These are phyloP conservation scores for Molossus alvarezi DNA, from an alignment of 2,797 vertebrate genomes.

Conservation along the genomic window DNA sequence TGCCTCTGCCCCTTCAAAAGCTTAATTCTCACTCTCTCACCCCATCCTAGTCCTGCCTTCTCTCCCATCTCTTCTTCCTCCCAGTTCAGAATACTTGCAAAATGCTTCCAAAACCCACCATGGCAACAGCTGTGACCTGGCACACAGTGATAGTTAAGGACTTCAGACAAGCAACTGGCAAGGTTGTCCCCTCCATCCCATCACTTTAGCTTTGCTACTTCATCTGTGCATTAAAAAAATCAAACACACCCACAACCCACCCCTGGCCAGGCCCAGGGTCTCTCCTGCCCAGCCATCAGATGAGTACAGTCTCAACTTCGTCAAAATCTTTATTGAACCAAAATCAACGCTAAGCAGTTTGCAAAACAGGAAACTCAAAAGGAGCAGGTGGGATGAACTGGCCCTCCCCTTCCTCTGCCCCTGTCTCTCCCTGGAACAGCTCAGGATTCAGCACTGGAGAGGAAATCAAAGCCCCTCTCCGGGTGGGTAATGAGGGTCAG, in stretches of 20 bases:
- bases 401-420: not conserved
- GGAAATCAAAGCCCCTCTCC: not conserved
- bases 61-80: not conserved
- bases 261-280: not conserved
- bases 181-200: not conserved
- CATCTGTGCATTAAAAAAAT: not conserved
- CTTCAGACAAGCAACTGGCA: not conserved
- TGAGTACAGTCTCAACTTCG: conserved; percentile 51
- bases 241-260: not conserved
- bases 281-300: conserved; percentile 41
- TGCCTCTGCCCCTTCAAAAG: not conserved
- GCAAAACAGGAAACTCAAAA: conserved; percentile 43
- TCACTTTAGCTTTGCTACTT: not conserved
- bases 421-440: not conserved
- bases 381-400: not conserved
- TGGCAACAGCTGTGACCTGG: not conserved
- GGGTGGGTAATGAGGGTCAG: not conserved
- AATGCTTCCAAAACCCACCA: conserved; percentile 41
- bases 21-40: not conserved
- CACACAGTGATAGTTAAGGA: not conserved
- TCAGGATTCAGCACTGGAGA: not conserved
- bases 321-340: conserved; percentile 83
- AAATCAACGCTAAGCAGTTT: conserved; percentile 69
- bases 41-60: not conserved
- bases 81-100: conserved; percentile 5